Percentiles rank a stretch among this genome's conserved stretches.
Conservation (phyloP, 2,888 invertebrate species). For the Gerris lacustris region DNA sequence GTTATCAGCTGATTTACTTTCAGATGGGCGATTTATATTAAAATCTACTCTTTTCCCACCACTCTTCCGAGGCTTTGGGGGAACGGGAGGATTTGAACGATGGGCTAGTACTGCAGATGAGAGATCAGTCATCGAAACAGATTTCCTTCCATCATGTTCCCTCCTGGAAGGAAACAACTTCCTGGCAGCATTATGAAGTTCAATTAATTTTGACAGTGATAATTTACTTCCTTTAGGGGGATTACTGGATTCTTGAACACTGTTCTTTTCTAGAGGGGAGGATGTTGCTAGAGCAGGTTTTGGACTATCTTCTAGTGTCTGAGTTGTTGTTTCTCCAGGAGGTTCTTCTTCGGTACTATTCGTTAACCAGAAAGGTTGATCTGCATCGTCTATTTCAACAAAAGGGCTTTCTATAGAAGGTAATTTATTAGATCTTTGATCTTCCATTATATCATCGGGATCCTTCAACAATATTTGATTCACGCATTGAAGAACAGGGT, state of each 20-base stretch:
- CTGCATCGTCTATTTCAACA: conserved; percentile 9
- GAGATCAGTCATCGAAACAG: conserved; percentile 18
- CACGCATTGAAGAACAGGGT: conserved; percentile 74
- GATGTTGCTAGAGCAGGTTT: conserved; percentile 5
- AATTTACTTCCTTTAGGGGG: conserved; percentile 8
- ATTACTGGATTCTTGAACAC: neutral
- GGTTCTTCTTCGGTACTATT: conserved; percentile 22
- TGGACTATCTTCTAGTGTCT: conserved; percentile 7
- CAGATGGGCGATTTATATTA: neutral
- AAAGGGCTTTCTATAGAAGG: conserved; percentile 16
- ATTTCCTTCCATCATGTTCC: conserved; percentile 9
- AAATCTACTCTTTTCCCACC: conserved; percentile 23
- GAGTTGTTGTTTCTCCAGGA: conserved; percentile 16
- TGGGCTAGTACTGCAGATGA: conserved; percentile 4
- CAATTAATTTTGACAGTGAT: neutral
- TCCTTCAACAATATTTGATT: conserved; percentile 73
- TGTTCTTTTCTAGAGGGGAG: neutral
- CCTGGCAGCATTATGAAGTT: conserved; percentile 7
- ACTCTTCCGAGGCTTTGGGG: conserved; percentile 22
- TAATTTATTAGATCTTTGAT: conserved; percentile 28
- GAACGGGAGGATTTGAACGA: conserved; percentile 21
- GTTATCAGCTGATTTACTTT: conserved; percentile 15
- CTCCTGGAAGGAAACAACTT: neutral
- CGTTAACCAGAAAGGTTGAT: conserved; percentile 19
- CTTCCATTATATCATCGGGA: conserved; percentile 42